Conservation (phyloP, 2,888 invertebrate genomes). For the Drosophila falleni region DNA sequence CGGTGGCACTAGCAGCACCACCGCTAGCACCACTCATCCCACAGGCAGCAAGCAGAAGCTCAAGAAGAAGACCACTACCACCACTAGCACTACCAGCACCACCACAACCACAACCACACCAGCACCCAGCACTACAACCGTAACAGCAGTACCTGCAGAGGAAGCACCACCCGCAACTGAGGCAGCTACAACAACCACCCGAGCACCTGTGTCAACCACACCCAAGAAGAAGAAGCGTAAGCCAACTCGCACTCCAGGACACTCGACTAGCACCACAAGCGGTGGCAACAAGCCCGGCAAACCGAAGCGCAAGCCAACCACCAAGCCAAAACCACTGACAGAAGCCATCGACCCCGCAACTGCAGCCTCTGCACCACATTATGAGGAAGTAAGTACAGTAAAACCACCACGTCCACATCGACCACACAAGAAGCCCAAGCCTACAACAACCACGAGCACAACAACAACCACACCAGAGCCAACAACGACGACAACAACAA, state of each 20-base stretch:
- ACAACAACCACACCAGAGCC: constrained; percentile 28
- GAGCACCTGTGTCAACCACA: constrained; percentile 43
- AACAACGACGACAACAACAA: constrained; percentile 22
- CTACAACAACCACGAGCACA: constrained; percentile 48
- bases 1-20: constrained; percentile 25
- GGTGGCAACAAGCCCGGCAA: constrained; percentile 35
- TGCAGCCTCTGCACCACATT: constrained; percentile 57
- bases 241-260: constrained; percentile 74
- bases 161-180: constrained; percentile 29
- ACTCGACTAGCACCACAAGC: constrained; percentile 18
- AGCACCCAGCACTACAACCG: constrained; percentile 25
- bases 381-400: constrained; percentile 35
- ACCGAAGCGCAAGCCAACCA: constrained; percentile 45
- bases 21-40: constrained; percentile 43
- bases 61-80: constrained; percentile 74
- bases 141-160: constrained; percentile 25
- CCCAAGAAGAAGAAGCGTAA: constrained; percentile 81
- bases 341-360: constrained; percentile 26
- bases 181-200: constrained; percentile 41
- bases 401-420: constrained; percentile 48
- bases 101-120: constrained; percentile 28
- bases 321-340: constrained; percentile 60
- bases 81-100: constrained; percentile 26
- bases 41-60: constrained; percentile 73
- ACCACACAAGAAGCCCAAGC: constrained; percentile 58